Percentiles rank a stretch among this genome's conserved stretches.
phyloP scores from a whole-genome alignment of 2,888 invertebrate genomes.

The Drosophila acutilabella region DNA sequence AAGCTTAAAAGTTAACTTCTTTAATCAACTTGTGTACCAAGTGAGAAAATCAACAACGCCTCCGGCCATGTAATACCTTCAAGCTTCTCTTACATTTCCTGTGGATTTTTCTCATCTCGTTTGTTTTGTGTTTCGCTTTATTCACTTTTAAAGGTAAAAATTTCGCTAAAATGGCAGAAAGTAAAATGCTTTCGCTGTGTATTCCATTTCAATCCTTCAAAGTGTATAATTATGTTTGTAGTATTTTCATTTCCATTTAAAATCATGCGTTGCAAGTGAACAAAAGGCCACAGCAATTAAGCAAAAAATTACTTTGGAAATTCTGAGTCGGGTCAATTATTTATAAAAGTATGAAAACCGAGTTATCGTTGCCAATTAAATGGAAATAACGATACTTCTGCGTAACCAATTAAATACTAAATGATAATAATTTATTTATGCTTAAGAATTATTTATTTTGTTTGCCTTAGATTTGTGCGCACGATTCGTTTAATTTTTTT shows the following conservation, averaged over 20 bases:
- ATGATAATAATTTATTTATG: neutral
- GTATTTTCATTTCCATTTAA: constrained; percentile 3
- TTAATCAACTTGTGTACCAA: constrained; percentile 23
- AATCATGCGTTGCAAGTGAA: constrained; percentile 7
- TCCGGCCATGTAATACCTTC: constrained; percentile 41
- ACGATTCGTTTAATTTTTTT: constrained; percentile 7
- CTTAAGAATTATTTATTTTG: neutral
- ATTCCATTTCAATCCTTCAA: constrained; percentile 7
- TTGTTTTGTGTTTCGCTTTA: constrained; percentile 3
- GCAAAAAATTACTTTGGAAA: neutral
- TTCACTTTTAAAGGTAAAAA: constrained; percentile 10
- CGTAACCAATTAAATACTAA: neutral
- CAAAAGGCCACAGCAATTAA: constrained; percentile 1
- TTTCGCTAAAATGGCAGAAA: neutral
- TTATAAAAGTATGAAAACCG: neutral
- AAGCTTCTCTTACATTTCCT: constrained; percentile 7
- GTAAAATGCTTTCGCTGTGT: constrained; percentile 7
- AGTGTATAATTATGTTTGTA: constrained; percentile 16
- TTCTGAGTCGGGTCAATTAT: neutral
- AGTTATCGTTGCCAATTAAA: neutral
- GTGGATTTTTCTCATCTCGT: constrained; percentile 1
- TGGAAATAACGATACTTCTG: neutral
- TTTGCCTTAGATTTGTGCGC: neutral
- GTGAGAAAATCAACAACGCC: constrained; percentile 27
- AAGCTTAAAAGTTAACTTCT: constrained; percentile 27